A percentile compares a stretch with the other conserved stretches of the same genome.
phyloP scores from a whole-genome alignment of 2,797 vertebrate species.

The Zalophus californianus region DNA sequence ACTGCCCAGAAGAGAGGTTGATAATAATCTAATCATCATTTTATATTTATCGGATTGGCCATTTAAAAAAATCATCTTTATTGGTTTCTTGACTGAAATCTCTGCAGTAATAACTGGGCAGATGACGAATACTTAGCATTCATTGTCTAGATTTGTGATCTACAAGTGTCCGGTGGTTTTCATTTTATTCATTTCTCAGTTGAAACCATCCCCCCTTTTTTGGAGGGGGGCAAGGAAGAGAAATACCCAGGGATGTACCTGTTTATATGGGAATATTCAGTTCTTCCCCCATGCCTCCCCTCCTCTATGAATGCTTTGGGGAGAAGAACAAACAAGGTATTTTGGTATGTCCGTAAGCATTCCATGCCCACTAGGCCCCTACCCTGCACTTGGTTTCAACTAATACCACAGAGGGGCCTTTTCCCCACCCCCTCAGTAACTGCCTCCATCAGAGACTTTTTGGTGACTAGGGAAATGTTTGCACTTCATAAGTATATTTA shows the following conservation, averaged over 20 bases:
- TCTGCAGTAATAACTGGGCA: not conserved
- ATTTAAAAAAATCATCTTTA: not conserved
- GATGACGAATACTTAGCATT: not conserved
- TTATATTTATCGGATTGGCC: not conserved
- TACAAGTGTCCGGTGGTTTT: not conserved
- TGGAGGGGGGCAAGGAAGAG: not conserved
- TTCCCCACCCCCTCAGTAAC: accelerated
- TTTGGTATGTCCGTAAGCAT: accelerated
- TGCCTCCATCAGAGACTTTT: not conserved
- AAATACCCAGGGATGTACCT: not conserved
- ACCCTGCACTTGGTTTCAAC: not conserved
- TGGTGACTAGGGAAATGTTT: not conserved
- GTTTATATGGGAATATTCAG: not conserved
- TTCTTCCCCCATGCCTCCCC: not conserved
- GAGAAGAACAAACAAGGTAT: not conserved
- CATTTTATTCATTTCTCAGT: not conserved
- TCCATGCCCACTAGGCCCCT: accelerated
- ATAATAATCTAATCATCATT: not conserved
- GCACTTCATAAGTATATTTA: not conserved
- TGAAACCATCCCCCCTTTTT: not conserved
- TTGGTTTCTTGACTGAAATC: not conserved
- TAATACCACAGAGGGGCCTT: not conserved
- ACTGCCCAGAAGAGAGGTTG: not conserved
- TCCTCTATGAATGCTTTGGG: not conserved
- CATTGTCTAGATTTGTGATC: not conserved